Evolutionary conservation across 2,113 vertebrate genomes (phyloP).

Genomic region (Microtus pennsylvanicus): DNA sequence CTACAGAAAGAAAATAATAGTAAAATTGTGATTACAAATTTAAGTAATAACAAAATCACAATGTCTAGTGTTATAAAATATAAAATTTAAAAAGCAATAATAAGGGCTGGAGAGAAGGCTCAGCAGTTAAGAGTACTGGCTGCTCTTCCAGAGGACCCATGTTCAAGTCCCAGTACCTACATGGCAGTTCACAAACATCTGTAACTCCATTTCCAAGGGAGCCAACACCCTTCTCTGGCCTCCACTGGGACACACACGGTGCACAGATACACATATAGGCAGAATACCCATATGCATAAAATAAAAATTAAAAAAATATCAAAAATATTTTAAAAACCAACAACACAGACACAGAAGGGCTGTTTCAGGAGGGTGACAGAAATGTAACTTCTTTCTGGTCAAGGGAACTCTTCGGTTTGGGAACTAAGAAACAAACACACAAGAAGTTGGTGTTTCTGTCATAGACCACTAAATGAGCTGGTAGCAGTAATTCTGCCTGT

Average conservation of each 20-base stretch:
- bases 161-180: background rate
- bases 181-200: background rate
- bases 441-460: background rate
- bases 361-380: background rate
- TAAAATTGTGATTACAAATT: background rate
- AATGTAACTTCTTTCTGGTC: background rate
- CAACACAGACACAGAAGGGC: no score
- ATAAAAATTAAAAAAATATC: background rate
- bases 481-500: background rate
- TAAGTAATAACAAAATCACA: background rate
- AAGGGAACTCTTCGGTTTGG: background rate
- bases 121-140: background rate
- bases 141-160: background rate
- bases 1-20: constrained; percentile 55
- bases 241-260: background rate
- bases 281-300: background rate
- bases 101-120: background rate
- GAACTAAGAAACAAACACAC: background rate
- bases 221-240: background rate
- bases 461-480: background rate
- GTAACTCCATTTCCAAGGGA: background rate
- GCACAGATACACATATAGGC: background rate
- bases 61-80: background rate
- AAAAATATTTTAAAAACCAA: background rate
- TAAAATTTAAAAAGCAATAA: background rate